These are phyloP conservation scores for Polylopha cassiicola DNA, from an alignment of 2,888 invertebrate genomes.

Conservation along the genomic window DNA sequence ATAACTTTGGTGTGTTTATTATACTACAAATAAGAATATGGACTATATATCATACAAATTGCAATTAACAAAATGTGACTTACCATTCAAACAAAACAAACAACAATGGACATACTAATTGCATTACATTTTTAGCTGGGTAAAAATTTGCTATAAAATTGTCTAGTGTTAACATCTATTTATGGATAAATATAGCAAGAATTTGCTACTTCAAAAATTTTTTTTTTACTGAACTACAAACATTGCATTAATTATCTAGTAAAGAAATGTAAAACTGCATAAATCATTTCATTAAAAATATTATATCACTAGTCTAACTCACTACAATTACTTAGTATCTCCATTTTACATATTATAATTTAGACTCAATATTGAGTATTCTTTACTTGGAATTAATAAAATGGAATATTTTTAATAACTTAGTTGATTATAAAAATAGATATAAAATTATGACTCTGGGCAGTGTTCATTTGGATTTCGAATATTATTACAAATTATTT, in stretches of 20 bases:
- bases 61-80: conserved; percentile 44
- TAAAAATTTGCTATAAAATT: conserved; percentile 49
- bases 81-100: conserved; percentile 36
- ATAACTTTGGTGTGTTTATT: conserved; percentile 76
- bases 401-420: conserved; percentile 38
- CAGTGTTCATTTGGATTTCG: conserved; percentile 53
- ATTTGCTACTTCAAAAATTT: conserved; percentile 13
- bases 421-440: conserved; percentile 46
- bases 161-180: conserved; percentile 41
- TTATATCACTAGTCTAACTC: conserved; percentile 26
- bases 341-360: conserved; percentile 37
- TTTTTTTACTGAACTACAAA: conserved; percentile 1
- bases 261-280: too few species aligned
- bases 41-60: conserved; percentile 61
- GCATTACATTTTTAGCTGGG: conserved; percentile 25
- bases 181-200: conserved; percentile 10
- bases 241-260: too few species aligned
- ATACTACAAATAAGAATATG: conserved; percentile 71
- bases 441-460: conserved; percentile 43
- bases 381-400: conserved; percentile 39
- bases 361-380: conserved; percentile 53
- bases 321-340: conserved; percentile 15
- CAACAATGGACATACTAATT: conserved; percentile 29
- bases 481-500: too few species aligned
- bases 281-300: conserved; percentile 11